Base-by-base conservation (phyloP, 2,888 invertebrate genomes). In the Drosophila ochracea region DNA sequence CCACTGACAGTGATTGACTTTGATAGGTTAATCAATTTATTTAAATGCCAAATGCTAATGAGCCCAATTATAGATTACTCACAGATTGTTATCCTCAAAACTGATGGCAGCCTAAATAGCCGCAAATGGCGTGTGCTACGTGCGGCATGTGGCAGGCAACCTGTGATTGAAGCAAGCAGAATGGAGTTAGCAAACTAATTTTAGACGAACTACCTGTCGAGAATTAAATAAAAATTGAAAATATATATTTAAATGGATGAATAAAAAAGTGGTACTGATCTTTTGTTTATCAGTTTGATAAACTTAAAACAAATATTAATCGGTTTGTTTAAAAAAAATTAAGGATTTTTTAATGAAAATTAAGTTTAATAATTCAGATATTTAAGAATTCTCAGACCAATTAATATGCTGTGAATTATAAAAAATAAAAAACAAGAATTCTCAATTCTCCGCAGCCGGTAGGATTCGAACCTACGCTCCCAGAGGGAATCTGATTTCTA, bases 391-490 rank as follows among this genome's bases (percentile, higher is more conserved):
- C 7, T 19, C 2, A 50, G 3, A 47, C 2, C 47, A 49, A 7
- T 3, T 10, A 10, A 2, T 19, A 28, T 28, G 10, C 4, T 28
- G 0, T 4, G 1, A 19, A 19, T 11, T 11, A n/a, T 6, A 16
- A 10, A 25, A 31, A 37, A 50, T 30, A 58, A 57, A 30, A n/a
- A 19, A 39, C 2, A n/a, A 9, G 3, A 13, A 4, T 1, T 4
- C 7, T 10, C 1, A n/a, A 4, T 63, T 96, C 96, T 96, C 39
- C 96, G 96, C 96, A 96, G 96, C 95, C 96, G 96, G 96, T 96
- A 96, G 96, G 96, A 96, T 95, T 96, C 96, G 96, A 96, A 96
- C 96, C 96, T 96, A 96, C 96, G 96, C 96, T 96, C 96, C 96
- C 96, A 96, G 95, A 96, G 96, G 96, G 96, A 96, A 96, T 93